phyloP scores from a whole-genome alignment of 2,797 vertebrate species.

The Merluccius polli region DNA sequence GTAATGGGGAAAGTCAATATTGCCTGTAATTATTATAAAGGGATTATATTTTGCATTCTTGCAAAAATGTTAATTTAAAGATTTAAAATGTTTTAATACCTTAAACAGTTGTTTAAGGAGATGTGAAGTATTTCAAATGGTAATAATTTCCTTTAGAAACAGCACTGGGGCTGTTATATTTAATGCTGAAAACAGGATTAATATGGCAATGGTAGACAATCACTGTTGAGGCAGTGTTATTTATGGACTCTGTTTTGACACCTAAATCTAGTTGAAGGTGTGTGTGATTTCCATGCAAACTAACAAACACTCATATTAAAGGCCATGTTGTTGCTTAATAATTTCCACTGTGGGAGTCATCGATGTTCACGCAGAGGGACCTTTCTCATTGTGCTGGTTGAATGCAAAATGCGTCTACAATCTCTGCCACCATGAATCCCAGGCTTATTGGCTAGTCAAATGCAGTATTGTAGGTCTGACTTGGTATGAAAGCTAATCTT shows the following conservation, averaged over 20 bases:
- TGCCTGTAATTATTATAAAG: too few relatives aligned
- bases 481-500: conserved; percentile 57
- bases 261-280: neutral
- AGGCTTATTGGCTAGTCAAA: conserved; percentile 7
- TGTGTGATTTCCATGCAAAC: conserved; percentile 14
- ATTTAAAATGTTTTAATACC: neutral
- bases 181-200: neutral
- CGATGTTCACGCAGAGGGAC: neutral
- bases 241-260: conserved; percentile 23
- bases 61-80: too few relatives aligned
- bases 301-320: neutral
- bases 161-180: neutral
- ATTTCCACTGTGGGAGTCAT: neutral
- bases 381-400: neutral
- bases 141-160: neutral
- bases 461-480: conserved; percentile 34
- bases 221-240: conserved; percentile 14
- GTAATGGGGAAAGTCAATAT: too few relatives aligned
- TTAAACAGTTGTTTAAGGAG: neutral
- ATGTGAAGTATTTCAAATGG: neutral
- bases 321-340: neutral
- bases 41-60: too few relatives aligned
- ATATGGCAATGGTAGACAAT: neutral
- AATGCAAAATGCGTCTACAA: neutral
- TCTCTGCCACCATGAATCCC: neutral